Percentiles rank a stretch among this genome's conserved stretches.
Evolutionary conservation across 1,140 invertebrate genomes (phyloP).

Genomic region (Tribolium castaneum): DNA sequence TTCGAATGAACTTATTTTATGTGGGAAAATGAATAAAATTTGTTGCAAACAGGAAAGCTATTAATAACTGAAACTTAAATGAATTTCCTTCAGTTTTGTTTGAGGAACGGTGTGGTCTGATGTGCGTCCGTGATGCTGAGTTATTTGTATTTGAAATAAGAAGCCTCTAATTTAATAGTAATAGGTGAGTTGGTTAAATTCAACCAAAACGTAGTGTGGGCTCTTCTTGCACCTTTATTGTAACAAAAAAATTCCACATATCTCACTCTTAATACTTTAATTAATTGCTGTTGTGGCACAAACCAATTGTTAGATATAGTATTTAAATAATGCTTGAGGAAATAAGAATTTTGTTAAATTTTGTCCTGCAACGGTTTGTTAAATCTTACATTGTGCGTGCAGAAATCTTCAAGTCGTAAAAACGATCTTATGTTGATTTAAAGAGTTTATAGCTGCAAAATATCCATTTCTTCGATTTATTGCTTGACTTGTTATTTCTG

Average conservation of each 20-base stretch:
- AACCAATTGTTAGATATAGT: too few species aligned
- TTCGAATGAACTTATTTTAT: not conserved
- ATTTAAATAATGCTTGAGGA: too few species aligned
- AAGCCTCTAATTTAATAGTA: not conserved
- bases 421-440: not conserved
- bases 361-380: not conserved
- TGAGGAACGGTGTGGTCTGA: not conserved
- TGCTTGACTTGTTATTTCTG: not conserved
- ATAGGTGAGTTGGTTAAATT: too few species aligned
- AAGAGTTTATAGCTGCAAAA: not conserved
- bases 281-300: too few species aligned
- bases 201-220: too few species aligned
- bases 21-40: not conserved
- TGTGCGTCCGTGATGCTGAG: not conserved
- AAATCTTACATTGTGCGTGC: not conserved
- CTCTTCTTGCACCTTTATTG: too few species aligned
- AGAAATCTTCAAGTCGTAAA: not conserved
- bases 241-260: too few species aligned
- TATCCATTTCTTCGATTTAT: slow-evolving; percentile 20
- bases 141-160: too few species aligned
- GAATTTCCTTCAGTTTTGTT: not conserved
- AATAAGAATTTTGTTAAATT: too few species aligned
- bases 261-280: too few species aligned
- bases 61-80: slow-evolving; percentile 13
- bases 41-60: not conserved